Conservation (phyloP, 2,797 vertebrate species). For the Tangara arthus region DNA sequence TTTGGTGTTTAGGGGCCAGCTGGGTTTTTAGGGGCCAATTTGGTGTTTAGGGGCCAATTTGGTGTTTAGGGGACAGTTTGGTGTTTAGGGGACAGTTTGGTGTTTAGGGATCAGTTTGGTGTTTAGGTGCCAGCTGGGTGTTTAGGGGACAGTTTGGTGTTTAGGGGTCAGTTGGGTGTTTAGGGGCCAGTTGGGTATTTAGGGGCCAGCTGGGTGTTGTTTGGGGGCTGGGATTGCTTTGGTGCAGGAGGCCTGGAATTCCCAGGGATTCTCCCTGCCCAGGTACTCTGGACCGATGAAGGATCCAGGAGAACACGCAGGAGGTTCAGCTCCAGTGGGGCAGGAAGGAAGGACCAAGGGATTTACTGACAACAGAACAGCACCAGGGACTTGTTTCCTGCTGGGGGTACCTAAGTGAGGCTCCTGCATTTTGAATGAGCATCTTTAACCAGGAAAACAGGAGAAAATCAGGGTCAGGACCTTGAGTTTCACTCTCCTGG, state of each 20-base stretch:
- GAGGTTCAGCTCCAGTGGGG: background rate
- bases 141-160: background rate
- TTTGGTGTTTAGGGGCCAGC: rapidly evolving
- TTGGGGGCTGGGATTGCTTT: background rate
- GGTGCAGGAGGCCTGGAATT: background rate
- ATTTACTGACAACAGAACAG: background rate
- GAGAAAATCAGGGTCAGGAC: background rate
- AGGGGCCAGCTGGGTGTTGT: rapidly evolving
- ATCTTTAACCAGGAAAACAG: background rate
- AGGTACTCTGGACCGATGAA: rapidly evolving
- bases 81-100: no score
- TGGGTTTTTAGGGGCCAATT: no score
- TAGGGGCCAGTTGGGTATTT: no score
- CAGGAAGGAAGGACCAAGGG: background rate
- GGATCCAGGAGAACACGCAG: no score
- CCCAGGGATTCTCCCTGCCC: background rate
- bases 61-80: no score
- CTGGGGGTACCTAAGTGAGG: background rate
- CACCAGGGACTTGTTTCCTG: background rate
- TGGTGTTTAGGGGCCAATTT: no score
- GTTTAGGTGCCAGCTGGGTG: background rate
- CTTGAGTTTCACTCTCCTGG: background rate
- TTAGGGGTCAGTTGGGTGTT: rapidly evolving
- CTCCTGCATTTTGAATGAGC: background rate
- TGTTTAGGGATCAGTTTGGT: rapidly evolving